A percentile compares a stretch with the other conserved stretches of the same genome.
These are phyloP conservation scores for Axinella damicornis DNA, from an alignment of 37 sponge, comb jelly and placozoan species.

Conservation along the genomic window DNA sequence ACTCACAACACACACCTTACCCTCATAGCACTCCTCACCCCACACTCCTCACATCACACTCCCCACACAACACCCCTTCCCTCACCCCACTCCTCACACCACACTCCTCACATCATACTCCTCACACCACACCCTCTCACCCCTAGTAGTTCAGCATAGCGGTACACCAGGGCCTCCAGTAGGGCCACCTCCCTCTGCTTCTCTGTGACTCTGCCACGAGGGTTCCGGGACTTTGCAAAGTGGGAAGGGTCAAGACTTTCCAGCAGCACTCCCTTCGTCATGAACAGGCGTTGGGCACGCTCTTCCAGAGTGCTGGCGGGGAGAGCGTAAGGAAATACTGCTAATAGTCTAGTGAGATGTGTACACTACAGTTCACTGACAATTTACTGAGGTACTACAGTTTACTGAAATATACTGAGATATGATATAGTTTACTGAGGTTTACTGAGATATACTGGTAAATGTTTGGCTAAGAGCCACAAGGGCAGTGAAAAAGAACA, in stretches of 20 bases:
- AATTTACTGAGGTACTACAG: too few relatives aligned
- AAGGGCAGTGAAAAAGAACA: too few relatives aligned
- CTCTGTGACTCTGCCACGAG: constrained; percentile 14
- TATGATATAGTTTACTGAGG: too few relatives aligned
- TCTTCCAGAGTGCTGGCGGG: constrained; percentile 85
- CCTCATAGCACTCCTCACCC: not conserved
- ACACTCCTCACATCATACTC: not conserved
- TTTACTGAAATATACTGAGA: too few relatives aligned
- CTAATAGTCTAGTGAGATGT: too few relatives aligned
- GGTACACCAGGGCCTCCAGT: constrained; percentile 90
- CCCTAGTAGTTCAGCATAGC: constrained; percentile 81
- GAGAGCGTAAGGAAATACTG: too few relatives aligned
- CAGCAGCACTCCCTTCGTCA: constrained; percentile 75
- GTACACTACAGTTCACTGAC: too few relatives aligned
- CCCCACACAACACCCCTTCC: not conserved
- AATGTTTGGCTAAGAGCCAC: too few relatives aligned
- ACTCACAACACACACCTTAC: not conserved
- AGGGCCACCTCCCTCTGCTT: constrained; percentile 81
- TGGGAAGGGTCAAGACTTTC: constrained; percentile 67
- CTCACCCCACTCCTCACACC: not conserved
- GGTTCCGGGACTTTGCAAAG: constrained; percentile 83
- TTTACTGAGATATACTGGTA: too few relatives aligned
- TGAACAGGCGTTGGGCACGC: constrained; percentile 88
- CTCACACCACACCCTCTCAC: constrained; percentile 38
- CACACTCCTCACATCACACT: not conserved